Percentiles rank a stretch among this genome's conserved stretches.
These are phyloP conservation scores for Narcine bancroftii DNA, from an alignment of 2,113 vertebrate genomes.

Conservation along the genomic window DNA sequence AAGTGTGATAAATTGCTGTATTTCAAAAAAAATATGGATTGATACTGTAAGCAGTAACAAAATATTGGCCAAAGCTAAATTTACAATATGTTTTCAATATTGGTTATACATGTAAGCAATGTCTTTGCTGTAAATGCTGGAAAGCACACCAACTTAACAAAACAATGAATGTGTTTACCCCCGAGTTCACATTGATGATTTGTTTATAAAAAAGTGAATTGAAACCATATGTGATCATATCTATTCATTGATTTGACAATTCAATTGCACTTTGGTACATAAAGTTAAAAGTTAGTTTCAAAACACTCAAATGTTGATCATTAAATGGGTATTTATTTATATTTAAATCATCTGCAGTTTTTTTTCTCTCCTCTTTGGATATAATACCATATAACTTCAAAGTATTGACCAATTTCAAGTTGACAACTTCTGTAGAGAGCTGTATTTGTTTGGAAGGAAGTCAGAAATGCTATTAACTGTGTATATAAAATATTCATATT, in stretches of 20 bases:
- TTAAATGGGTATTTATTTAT: neutral
- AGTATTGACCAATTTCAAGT: neutral
- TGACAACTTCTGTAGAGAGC: neutral
- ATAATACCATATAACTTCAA: neutral
- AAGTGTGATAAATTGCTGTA: neutral
- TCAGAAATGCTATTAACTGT: neutral
- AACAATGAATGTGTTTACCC: neutral
- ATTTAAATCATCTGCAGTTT: neutral
- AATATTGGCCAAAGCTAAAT: neutral
- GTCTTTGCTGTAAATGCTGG: neutral
- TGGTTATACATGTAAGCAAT: neutral
- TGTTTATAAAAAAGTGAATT: neutral
- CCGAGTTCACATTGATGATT: neutral
- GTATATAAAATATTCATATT: neutral
- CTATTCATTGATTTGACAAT: constrained; percentile 9
- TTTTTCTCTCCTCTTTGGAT: neutral
- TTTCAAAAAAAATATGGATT: neutral
- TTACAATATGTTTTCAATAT: neutral
- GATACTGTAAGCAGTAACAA: neutral
- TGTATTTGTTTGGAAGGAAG: neutral
- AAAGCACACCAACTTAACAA: neutral
- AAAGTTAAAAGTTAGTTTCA: neutral
- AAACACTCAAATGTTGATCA: neutral
- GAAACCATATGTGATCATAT: neutral
- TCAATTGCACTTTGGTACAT: neutral